phyloP scores from a whole-genome alignment of 2,113 vertebrate genomes.

The Poeciliopsis prolifica region DNA sequence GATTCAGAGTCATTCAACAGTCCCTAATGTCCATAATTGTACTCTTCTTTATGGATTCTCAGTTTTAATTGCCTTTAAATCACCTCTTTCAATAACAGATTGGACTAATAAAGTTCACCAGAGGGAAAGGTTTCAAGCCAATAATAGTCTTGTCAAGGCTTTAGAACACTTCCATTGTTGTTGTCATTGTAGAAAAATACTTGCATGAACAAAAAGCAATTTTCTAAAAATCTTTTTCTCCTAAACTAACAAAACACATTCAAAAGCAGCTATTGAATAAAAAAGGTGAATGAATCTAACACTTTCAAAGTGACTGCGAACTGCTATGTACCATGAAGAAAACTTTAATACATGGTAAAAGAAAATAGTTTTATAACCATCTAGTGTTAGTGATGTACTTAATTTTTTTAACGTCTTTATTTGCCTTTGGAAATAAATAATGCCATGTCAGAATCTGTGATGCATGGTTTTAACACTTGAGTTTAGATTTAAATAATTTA shows the following conservation, averaged over 20 bases:
- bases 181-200: conserved; percentile 36
- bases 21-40: no score
- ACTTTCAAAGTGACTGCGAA: not conserved
- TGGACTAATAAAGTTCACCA: conserved; percentile 35
- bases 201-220: not conserved
- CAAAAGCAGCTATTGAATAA: conserved; percentile 6
- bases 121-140: conserved; percentile 25
- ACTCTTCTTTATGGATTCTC: conserved; percentile 9
- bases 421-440: not conserved
- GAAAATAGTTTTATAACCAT: not conserved
- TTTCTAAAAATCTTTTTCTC: conserved; percentile 8
- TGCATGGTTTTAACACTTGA: not conserved
- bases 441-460: not conserved
- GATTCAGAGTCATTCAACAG: no score
- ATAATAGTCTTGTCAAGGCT: conserved; percentile 22
- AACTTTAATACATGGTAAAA: not conserved
- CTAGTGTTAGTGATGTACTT: not conserved
- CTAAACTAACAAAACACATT: conserved; percentile 20
- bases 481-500: not conserved
- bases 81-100: conserved; percentile 18
- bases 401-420: not conserved
- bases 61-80: conserved; percentile 37
- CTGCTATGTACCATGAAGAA: not conserved
- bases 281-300: conserved; percentile 4
- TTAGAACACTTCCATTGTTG: conserved; percentile 40